phyloP scores from a whole-genome alignment of 2,888 invertebrate species.

The Cloeon dipterum region DNA sequence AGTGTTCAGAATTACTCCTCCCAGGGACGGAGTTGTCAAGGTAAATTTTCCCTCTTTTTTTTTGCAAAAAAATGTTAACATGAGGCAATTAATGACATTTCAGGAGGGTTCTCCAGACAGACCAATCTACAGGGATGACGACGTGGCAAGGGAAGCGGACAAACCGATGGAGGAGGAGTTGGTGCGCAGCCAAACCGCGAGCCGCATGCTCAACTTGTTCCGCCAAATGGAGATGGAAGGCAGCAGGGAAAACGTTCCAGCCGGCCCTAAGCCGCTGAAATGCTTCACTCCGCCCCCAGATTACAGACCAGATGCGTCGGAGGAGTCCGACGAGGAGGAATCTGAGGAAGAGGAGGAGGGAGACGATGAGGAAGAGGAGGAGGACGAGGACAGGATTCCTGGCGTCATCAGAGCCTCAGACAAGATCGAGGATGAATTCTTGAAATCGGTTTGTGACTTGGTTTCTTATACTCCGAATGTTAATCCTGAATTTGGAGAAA shows the following conservation, averaged over 20 bases:
- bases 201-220: slow-evolving; percentile 72
- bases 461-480: too few species aligned
- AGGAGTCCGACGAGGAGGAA: slow-evolving; percentile 19
- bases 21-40: slow-evolving; percentile 53
- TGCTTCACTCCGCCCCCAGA: slow-evolving; percentile 79
- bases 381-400: slow-evolving; percentile 28
- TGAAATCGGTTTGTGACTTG: slow-evolving; percentile 28
- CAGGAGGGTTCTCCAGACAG: slow-evolving; percentile 43
- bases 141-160: slow-evolving; percentile 39
- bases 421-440: slow-evolving; percentile 39
- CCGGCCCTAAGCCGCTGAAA: slow-evolving; percentile 61
- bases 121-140: slow-evolving; percentile 48
- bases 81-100: not conserved
- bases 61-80: not conserved
- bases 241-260: slow-evolving; percentile 24
- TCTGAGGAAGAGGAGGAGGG: slow-evolving; percentile 20
- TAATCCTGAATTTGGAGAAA: too few species aligned
- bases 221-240: slow-evolving; percentile 62
- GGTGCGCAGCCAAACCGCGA: slow-evolving; percentile 46
- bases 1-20: slow-evolving; percentile 72
- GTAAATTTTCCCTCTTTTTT: slow-evolving; percentile 14
- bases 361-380: slow-evolving; percentile 23
- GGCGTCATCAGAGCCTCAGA: slow-evolving; percentile 23
- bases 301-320: slow-evolving; percentile 21
- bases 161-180: slow-evolving; percentile 24